Evolutionary conservation across 30 jellyfish, hydroid and myxozoan genomes (phyloP).

Genomic region (Cassiopea xamachana): DNA sequence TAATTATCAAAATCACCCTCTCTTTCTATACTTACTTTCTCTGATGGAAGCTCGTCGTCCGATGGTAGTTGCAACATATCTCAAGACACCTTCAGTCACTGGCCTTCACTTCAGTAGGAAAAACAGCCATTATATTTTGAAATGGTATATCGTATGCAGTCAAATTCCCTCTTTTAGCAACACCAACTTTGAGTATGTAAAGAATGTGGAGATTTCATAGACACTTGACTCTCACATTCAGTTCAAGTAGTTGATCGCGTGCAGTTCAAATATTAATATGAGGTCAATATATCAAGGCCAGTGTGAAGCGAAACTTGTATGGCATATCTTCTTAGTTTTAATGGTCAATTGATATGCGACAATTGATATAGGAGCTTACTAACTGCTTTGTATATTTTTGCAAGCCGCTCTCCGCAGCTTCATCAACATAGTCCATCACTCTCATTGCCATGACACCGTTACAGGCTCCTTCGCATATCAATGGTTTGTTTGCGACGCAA

Average conservation of each 20-base stretch:
- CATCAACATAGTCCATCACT: background rate
- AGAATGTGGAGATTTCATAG: too few relatives aligned
- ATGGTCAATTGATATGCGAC: too few relatives aligned
- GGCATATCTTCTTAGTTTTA: too few relatives aligned
- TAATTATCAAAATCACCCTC: background rate
- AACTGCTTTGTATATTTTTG: background rate
- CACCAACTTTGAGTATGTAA: too few relatives aligned
- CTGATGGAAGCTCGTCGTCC: background rate
- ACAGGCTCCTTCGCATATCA: slow-evolving; percentile 20
- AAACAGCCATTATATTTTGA: background rate
- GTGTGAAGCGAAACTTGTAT: too few relatives aligned
- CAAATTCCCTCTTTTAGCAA: background rate
- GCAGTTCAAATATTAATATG: too few relatives aligned
- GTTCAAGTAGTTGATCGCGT: too few relatives aligned
- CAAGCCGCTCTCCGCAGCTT: background rate
- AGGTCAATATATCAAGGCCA: too few relatives aligned
- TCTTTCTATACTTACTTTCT: background rate
- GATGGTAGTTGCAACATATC: background rate
- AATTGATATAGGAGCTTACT: too few relatives aligned
- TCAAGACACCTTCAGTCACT: background rate
- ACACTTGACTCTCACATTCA: too few relatives aligned
- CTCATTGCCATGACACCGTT: slow-evolving; percentile 28
- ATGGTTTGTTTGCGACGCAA: too few relatives aligned
- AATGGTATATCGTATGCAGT: background rate
- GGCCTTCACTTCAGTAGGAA: background rate